Evolutionary conservation across 2,797 vertebrate species (phyloP), one percentile per base, ranked within the genome.

Genomic region (Lepus oiostolus): DNA sequence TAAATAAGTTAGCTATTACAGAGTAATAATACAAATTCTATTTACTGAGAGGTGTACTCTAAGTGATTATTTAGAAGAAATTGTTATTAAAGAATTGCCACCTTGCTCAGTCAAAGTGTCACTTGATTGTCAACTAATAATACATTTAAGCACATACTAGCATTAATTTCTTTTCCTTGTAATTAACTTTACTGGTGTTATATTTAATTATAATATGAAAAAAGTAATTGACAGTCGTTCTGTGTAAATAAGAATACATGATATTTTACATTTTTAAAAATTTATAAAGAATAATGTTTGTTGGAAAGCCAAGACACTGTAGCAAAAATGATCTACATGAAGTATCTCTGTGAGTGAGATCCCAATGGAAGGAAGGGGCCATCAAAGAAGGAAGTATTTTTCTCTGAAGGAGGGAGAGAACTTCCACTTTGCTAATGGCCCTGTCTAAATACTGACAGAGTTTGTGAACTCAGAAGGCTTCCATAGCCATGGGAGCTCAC

Each of bases 201-300:
- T 22, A 7, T 28, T 76, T 85, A 85, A 85, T 62, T 88, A 54
- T 22, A 76, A 6, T 65, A 47, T 84, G n/a, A 68, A 80, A 93
- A 71, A 47, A 42, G 16, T 47, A 38, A 0, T 80, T n/a, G 9
- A 70, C 0, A 82, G 32, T 5, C 6, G 70, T 81, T 52, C 13
- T 35, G 11, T 52, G 10, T 8, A 76, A 88, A 62, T 38, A 50
- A 71, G 7, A 63, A 7, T 42, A 42, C 42, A 42, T 42, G 42
- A 42, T 42, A 42, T 42, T 42, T 42, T 42, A 42, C 42, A 42
- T 42, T 42, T 42, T 42, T 42, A 8, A 42, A 38, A 42, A 42
- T 42, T 42, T 42, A 42, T 42, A 42, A 42, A 42, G 42, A 42
- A 42, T 42, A 42, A 42, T 42, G 42, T 42, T 42, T 42, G 7